These are phyloP conservation scores for Minunthozetes semirufus DNA, from an alignment of 2,888 invertebrate species.

Conservation along the genomic window DNA sequence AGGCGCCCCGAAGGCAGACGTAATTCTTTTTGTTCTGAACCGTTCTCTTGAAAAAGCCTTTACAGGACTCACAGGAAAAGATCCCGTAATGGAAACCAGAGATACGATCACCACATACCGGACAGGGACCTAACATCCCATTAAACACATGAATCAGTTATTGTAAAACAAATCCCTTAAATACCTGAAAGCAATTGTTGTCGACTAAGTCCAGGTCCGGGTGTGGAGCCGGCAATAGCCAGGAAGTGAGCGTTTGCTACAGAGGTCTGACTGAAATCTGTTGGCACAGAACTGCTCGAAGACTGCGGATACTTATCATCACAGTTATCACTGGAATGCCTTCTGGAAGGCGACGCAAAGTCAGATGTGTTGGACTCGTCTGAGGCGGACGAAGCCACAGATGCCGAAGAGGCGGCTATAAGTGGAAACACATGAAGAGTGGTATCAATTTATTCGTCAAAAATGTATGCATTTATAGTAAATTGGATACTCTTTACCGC, in stretches of 20 bases:
- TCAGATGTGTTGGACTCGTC: slow-evolving; percentile 43
- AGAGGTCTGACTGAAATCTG: slow-evolving; percentile 37
- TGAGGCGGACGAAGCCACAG: slow-evolving; percentile 42
- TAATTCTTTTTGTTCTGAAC: slow-evolving; percentile 98
- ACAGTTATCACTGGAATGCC: slow-evolving; percentile 40
- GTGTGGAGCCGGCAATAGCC: slow-evolving; percentile 33
- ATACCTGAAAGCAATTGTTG: slow-evolving; percentile 49
- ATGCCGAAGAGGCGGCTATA: slow-evolving; percentile 40
- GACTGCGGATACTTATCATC: slow-evolving; percentile 33
- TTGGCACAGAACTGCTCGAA: slow-evolving; percentile 1
- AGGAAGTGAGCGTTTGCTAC: slow-evolving; percentile 37
- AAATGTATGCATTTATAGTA: too few species aligned
- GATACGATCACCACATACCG: slow-evolving; percentile 90
- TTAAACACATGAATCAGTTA: background rate
- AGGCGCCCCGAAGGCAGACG: slow-evolving; percentile 80
- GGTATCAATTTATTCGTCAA: background rate
- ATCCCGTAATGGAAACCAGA: slow-evolving; percentile 97
- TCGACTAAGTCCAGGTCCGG: slow-evolving; percentile 40
- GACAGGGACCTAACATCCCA: slow-evolving; percentile 63
- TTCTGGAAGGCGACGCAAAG: slow-evolving; percentile 41
- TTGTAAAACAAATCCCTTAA: background rate
- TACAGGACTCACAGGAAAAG: slow-evolving; percentile 95
- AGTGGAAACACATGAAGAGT: background rate
- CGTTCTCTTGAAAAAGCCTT: slow-evolving; percentile 95
- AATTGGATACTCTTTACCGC: background rate